Percentiles rank a stretch among this genome's conserved stretches.
phyloP scores from a whole-genome alignment of 2,888 invertebrate species.

The Salpingus planirostris region DNA sequence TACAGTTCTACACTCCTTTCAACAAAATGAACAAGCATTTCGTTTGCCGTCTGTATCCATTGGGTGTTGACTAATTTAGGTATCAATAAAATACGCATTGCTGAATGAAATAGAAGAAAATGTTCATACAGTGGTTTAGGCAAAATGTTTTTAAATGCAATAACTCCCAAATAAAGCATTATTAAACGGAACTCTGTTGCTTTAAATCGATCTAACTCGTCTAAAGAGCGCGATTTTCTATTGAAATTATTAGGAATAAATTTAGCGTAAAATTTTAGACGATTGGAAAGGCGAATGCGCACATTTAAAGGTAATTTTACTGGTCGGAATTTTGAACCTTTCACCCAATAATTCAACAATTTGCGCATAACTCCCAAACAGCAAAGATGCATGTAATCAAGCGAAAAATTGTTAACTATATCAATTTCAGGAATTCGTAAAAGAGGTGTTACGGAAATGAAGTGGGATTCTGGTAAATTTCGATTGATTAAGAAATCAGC shows the following conservation, averaged over 20 bases:
- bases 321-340: not conserved
- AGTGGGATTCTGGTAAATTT: slow-evolving; percentile 5
- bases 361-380: not conserved
- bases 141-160: slow-evolving; percentile 12
- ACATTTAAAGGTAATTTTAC: too few species aligned
- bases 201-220: slow-evolving; percentile 7
- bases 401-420: slow-evolving; percentile 46
- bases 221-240: slow-evolving; percentile 9
- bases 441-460: slow-evolving; percentile 3
- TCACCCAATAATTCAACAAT: not conserved
- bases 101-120: slow-evolving; percentile 13
- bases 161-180: slow-evolving; percentile 16
- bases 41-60: too few species aligned
- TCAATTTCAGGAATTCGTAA: slow-evolving; percentile 26
- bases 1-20: slow-evolving; percentile 9
- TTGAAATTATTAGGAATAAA: slow-evolving; percentile 9
- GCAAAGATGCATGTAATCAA: slow-evolving; percentile 12
- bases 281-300: too few species aligned
- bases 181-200: slow-evolving; percentile 19
- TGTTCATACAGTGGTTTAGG: slow-evolving; percentile 10
- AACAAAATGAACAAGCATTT: slow-evolving; percentile 11
- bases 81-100: slow-evolving; percentile 10
- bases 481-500: slow-evolving; percentile 4
- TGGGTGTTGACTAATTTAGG: slow-evolving; percentile 4
- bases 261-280: too few species aligned